Evolutionary conservation across 2,888 invertebrate genomes (phyloP).

Genomic region (Nomada ferruginata): DNA sequence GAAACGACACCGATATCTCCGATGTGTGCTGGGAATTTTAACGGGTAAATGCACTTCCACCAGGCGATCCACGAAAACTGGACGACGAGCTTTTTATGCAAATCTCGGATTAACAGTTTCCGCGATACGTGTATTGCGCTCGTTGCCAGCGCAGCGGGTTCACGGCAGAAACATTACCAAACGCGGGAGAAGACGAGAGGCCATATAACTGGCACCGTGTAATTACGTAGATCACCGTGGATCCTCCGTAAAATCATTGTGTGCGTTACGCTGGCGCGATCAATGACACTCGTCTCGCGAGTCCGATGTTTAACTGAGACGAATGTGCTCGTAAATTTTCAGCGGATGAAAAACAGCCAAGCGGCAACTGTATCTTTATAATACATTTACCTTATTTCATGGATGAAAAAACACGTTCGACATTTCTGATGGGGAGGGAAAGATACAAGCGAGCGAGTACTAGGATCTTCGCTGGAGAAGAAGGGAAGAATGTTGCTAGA

Average conservation of each 20-base stretch:
- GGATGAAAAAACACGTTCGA: neutral
- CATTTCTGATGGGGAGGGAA: neutral
- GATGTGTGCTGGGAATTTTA: slow-evolving; percentile 47
- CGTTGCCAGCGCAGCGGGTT: too few species aligned
- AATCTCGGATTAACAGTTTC: slow-evolving; percentile 40
- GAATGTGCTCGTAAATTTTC: neutral
- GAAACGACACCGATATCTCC: slow-evolving; percentile 18
- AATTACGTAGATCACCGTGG: slow-evolving; percentile 47
- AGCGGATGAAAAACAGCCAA: neutral
- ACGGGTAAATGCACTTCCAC: slow-evolving; percentile 46
- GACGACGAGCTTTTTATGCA: slow-evolving; percentile 50
- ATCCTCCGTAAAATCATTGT: slow-evolving; percentile 5
- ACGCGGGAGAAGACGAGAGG: slow-evolving; percentile 7
- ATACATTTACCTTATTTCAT: neutral
- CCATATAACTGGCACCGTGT: slow-evolving; percentile 44
- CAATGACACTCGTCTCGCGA: neutral
- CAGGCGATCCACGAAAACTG: slow-evolving; percentile 34
- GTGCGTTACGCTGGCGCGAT: neutral
- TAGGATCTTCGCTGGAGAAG: too few species aligned
- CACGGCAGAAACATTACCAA: slow-evolving; percentile 20
- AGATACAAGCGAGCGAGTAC: too few species aligned
- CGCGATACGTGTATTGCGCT: neutral
- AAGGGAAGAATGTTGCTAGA: neutral
- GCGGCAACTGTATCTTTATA: neutral
- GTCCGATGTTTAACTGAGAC: neutral